Base-by-base conservation (phyloP, 2,797 vertebrate species). In the Phataginus tetradactyla region DNA sequence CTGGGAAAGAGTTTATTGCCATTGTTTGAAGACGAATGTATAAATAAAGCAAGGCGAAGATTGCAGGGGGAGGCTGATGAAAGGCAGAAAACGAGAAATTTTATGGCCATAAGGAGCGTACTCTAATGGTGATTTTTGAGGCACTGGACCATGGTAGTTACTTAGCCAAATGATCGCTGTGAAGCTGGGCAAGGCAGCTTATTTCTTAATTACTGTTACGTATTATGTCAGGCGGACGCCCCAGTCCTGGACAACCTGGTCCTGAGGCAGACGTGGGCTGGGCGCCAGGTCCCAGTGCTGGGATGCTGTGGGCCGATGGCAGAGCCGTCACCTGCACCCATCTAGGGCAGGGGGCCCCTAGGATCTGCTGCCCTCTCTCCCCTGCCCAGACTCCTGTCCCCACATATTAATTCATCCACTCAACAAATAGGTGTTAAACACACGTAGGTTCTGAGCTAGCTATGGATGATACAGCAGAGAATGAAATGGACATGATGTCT, bases 31-130 rank as follows among this genome's bases (percentile, higher is more conserved):
- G 98, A 99, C 98, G 98, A 99, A 99, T 98, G 99, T 99, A 99
- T 99, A 99, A 99, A 99, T 99, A 99, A 99, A 99, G 99, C 99
- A 98, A 99, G 97, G 99, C 99, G 99, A 99, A 99, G 99, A 99
- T 99, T 99, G 99, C 98, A 98, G 99, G 99, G 99, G 98, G 98
- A 98, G 99, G 98, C 99, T 98, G 98, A 99, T 99, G 99, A 99
- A 99, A 99, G 99, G 99, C 99, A 99, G 99, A 99, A 99, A 99
- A 99, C 99, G 98, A 99, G 99, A 99, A 99, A 99, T 99, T 99
- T 99, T 99, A 99, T 99, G 99, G 99, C 99, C 99, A 98, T 99
- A 99, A 99, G 99, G 99, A 99, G 99, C 99, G 99, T 99, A 98
- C 99, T 99, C 99, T 99, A 99, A 99, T 99, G 99, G 99, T 99